Base-by-base conservation (phyloP, 2,888 invertebrate genomes). In the Agrilus biguttatus region DNA sequence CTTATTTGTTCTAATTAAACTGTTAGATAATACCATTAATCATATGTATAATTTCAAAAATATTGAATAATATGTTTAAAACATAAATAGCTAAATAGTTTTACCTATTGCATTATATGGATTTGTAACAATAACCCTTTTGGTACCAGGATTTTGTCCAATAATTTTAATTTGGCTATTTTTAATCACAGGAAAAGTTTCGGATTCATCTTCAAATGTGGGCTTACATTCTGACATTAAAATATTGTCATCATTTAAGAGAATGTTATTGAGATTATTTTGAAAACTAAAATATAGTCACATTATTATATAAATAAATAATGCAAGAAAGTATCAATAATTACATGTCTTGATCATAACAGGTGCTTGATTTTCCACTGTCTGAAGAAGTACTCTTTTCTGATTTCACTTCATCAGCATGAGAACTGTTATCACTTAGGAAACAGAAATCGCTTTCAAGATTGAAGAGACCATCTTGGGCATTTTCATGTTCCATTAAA, bases 401-500 rank as follows among this genome's bases (percentile, higher is more conserved):
- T 14, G 64, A 63, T 36, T 57, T 51, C 14, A 58, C 53, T 36
- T 59, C 63, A 49, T 63, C 63, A 32, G 53, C 53, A 45, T 59
- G 57, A 17, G 56, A 56, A 48, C 59, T 59, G 35, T 53, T 50
- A 50, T 63, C 62, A 49, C 61, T 62, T 28, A 55, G 57, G 10
- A 61, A 45, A 49, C 58, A 57, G 34, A 59, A 53, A 50, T 63
- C 63, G 34, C 59, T 59, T 36, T 60, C 56, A 33, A 59, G 53
- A 45, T 49, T 57, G n/a, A 59, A 51, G 40, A 58, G 52, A 36
- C 53, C 56, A 53, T 73, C 71, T 38, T 76, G 73, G 52, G 79
- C 68, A 10, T 75, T 71, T 40, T 74, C 72, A 50, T 75, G 72
- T 50, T 74, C 75, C 64, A 78, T 57, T 33, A 78, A 78, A 58